These are phyloP conservation scores for Sebastes itinus DNA, from an alignment of 2,797 vertebrate species.

Conservation along the genomic window DNA sequence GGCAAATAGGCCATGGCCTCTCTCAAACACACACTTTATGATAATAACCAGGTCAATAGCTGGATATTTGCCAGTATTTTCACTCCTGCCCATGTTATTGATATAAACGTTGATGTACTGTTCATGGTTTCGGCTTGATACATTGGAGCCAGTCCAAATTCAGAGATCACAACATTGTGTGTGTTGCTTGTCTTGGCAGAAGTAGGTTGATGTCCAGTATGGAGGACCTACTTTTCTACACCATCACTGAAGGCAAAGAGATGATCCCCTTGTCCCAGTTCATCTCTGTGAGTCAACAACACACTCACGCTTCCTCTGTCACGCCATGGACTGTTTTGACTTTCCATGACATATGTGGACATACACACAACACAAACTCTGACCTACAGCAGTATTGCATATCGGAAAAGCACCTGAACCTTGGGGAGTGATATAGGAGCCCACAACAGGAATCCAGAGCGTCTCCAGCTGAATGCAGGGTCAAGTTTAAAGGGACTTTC, in stretches of 20 bases:
- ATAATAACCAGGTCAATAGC: not conserved
- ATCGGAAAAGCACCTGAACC: conserved; percentile 18
- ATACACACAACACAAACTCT: not conserved
- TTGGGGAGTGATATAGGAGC: conserved; percentile 12
- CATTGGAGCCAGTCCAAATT: not conserved
- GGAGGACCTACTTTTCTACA: conserved; percentile 91
- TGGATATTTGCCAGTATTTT: conserved; percentile 15
- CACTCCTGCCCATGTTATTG: not conserved
- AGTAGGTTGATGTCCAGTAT: conserved; percentile 80
- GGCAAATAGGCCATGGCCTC: not conserved
- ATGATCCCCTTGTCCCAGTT: conserved; percentile 87
- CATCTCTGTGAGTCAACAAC: conserved; percentile 82
- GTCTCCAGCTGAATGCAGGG: conserved; percentile 21
- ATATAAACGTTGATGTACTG: conserved; percentile 5
- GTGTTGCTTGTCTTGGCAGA: conserved; percentile 55
- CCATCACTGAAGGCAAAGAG: conserved; percentile 90
- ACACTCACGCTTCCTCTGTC: conserved; percentile 1
- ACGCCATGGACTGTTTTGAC: not conserved
- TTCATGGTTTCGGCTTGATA: not conserved
- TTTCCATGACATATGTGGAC: conserved; percentile 2
- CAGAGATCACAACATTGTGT: not conserved
- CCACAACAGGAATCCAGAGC: conserved; percentile 21
- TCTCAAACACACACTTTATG: not conserved
- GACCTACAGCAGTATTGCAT: not conserved
- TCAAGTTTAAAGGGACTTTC: conserved; percentile 34